Evolutionary conservation across 2,888 invertebrate species (phyloP).

Genomic region (Gymnosoma rotundatum): DNA sequence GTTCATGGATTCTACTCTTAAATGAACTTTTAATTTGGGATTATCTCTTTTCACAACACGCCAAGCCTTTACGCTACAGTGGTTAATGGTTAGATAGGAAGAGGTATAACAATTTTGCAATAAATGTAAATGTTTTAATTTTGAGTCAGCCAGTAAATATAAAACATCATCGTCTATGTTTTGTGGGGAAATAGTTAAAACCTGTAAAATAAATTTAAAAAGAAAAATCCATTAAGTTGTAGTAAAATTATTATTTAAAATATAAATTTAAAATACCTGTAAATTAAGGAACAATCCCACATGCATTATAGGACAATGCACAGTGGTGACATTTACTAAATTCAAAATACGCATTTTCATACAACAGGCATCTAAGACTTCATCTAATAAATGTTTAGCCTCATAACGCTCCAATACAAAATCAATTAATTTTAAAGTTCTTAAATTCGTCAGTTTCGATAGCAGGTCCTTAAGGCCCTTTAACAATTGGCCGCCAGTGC

Average conservation of each 20-base stretch:
- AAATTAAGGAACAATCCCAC: slow-evolving; percentile 90
- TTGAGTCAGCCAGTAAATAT: slow-evolving; percentile 85
- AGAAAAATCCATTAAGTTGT: background rate
- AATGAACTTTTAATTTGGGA: slow-evolving; percentile 86
- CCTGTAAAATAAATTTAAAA: slow-evolving; percentile 81
- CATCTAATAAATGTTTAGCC: slow-evolving; percentile 88
- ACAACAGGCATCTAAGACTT: slow-evolving; percentile 86
- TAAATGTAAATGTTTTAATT: slow-evolving; percentile 87
- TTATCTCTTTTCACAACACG: slow-evolving; percentile 84
- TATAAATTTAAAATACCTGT: slow-evolving; percentile 81
- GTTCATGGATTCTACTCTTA: slow-evolving; percentile 85
- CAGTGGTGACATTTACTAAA: slow-evolving; percentile 89
- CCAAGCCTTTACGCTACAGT: slow-evolving; percentile 83
- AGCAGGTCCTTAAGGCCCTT: slow-evolving; percentile 87
- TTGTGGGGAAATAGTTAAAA: slow-evolving; percentile 87
- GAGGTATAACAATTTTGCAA: slow-evolving; percentile 89
- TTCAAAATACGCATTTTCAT: slow-evolving; percentile 85
- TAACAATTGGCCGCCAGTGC: slow-evolving; percentile 89
- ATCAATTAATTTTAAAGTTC: slow-evolving; percentile 87
- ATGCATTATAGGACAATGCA: slow-evolving; percentile 87
- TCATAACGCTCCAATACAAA: slow-evolving; percentile 88
- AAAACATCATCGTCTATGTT: slow-evolving; percentile 89
- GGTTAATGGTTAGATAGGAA: slow-evolving; percentile 83
- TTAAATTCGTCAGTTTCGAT: slow-evolving; percentile 85
- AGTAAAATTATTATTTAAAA: background rate